These are phyloP conservation scores for Pogonophryne albipinna DNA, from an alignment of 2,797 vertebrate genomes.

Conservation along the genomic window DNA sequence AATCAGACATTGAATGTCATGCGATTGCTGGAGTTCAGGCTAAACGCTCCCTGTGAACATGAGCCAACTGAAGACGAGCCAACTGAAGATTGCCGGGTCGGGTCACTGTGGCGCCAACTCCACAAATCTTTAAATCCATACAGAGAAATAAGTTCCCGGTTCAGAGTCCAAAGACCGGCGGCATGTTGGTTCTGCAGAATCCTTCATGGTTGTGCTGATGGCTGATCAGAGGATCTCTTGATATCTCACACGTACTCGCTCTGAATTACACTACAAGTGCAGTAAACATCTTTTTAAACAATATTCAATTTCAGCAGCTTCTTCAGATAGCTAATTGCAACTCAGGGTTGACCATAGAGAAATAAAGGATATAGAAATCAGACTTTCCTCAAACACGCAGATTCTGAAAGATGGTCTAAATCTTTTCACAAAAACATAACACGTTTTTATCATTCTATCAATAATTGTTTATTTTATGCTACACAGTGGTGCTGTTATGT, in stretches of 20 bases:
- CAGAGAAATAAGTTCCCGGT: slow-evolving; percentile 29
- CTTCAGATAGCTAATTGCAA: neutral
- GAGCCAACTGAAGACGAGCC: slow-evolving; percentile 1
- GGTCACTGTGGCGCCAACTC: neutral
- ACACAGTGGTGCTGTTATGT: no score
- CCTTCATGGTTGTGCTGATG: slow-evolving; percentile 23
- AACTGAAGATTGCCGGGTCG: neutral
- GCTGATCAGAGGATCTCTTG: slow-evolving; percentile 1
- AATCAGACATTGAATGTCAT: slow-evolving; percentile 7
- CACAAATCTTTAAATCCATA: slow-evolving; percentile 31
- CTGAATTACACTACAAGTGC: slow-evolving; percentile 5
- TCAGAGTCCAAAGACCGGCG: slow-evolving; percentile 24
- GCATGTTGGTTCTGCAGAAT: slow-evolving; percentile 27
- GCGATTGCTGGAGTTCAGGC: neutral
- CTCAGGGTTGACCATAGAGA: neutral
- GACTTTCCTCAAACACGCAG: neutral
- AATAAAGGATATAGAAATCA: neutral
- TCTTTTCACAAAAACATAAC: no score
- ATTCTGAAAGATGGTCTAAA: no score
- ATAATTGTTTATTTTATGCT: no score
- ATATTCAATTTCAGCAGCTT: slow-evolving; percentile 4
- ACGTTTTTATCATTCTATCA: no score
- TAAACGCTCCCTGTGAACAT: slow-evolving; percentile 1
- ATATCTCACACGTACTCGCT: neutral
- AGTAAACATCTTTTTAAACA: neutral